A percentile compares a stretch with the other conserved stretches of the same genome.
Evolutionary conservation across 2,113 vertebrate species (phyloP).

Genomic region (Laterallus jamaicensis): DNA sequence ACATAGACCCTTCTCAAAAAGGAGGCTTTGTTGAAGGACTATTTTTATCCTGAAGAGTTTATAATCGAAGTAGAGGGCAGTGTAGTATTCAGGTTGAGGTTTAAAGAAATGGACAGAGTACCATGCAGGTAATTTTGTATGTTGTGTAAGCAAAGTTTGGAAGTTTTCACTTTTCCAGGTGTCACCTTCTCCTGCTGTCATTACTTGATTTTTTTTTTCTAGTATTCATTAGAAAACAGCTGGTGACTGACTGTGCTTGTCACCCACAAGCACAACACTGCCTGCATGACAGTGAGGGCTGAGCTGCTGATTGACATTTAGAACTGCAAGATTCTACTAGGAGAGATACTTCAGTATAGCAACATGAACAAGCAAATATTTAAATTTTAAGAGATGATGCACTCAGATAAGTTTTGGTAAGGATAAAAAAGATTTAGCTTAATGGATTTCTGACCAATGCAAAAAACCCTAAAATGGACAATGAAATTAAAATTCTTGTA

Average conservation of each 20-base stretch:
- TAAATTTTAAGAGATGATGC: not conserved
- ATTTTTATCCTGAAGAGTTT: not conserved
- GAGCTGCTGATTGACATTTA: not conserved
- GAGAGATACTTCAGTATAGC: not conserved
- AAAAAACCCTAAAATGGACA: not conserved
- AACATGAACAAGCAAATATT: not conserved
- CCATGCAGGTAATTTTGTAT: not conserved
- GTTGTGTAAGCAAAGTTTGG: not conserved
- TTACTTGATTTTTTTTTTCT: not conserved
- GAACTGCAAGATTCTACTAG: not conserved
- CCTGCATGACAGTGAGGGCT: not conserved
- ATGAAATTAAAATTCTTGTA: not conserved
- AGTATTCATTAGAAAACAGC: not conserved
- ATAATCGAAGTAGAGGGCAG: not conserved
- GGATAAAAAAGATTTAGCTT: not conserved
- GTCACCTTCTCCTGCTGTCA: not conserved
- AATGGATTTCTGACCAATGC: not conserved
- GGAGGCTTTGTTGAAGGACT: not conserved
- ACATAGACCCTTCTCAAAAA: not conserved
- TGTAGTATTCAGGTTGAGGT: not conserved
- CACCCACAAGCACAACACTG: not conserved
- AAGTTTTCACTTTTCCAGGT: not conserved
- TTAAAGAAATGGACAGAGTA: not conserved
- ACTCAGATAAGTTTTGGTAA: not conserved
- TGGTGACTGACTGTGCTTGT: not conserved